phyloP scores from a whole-genome alignment of 2,888 invertebrate species.

The Melieria omissa region DNA sequence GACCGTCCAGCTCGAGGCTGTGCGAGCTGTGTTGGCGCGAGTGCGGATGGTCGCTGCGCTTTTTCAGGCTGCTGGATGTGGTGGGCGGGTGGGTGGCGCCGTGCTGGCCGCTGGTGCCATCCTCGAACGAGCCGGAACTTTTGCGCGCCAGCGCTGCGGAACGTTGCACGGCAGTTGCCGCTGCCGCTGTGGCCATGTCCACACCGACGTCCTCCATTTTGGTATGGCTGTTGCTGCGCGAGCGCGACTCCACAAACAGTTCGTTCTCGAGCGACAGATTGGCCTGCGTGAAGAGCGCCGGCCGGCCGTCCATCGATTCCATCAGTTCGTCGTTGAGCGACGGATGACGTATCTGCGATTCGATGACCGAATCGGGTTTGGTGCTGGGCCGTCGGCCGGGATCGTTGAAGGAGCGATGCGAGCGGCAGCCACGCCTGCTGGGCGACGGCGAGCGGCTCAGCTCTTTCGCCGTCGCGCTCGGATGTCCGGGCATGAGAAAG shows the following conservation, averaged over 20 bases:
- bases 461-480: conserved; percentile 54
- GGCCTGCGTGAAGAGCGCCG: conserved; percentile 56
- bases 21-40: conserved; percentile 66
- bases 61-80: conserved; percentile 58
- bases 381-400: conserved; percentile 59
- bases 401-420: conserved; percentile 66
- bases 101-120: conserved; percentile 47
- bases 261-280: conserved; percentile 66
- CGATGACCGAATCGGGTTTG: conserved; percentile 61
- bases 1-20: conserved; percentile 64
- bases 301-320: conserved; percentile 55
- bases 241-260: conserved; percentile 62
- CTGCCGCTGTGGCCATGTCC: conserved; percentile 50
- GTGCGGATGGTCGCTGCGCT: conserved; percentile 59
- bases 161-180: conserved; percentile 28
- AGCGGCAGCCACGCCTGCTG: conserved; percentile 64
- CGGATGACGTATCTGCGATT: conserved; percentile 64
- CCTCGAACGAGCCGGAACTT: conserved; percentile 62
- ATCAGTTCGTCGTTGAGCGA: conserved; percentile 66
- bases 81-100: conserved; percentile 49
- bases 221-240: conserved; percentile 66
- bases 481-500: conserved; percentile 63
- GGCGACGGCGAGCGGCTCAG: conserved; percentile 64
- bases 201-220: conserved; percentile 64
- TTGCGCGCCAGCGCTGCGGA: conserved; percentile 50